Evolutionary conservation across 1,140 invertebrate species (phyloP).

Genomic region (Hormaphis cornu): DNA sequence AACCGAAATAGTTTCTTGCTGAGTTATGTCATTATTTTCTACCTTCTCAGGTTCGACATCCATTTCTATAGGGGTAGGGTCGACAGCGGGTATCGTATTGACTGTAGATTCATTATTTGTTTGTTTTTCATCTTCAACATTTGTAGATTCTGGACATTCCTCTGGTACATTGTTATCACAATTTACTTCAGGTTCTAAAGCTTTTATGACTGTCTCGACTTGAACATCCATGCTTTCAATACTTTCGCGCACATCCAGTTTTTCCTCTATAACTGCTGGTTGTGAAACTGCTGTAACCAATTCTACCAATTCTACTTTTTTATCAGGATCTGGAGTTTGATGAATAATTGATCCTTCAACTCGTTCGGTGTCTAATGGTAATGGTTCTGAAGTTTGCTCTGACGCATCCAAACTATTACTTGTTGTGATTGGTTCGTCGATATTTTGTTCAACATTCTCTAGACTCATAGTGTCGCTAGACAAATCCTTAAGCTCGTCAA

Average conservation of each 20-base stretch:
- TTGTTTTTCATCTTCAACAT: conserved; percentile 1
- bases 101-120: neutral
- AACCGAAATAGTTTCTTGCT: neutral
- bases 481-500: conserved; percentile 1
- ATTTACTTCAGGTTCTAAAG: neutral
- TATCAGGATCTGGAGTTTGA: conserved; percentile 20
- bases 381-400: conserved; percentile 8
- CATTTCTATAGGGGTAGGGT: neutral
- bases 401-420: conserved; percentile 17
- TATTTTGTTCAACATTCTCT: neutral
- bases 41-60: neutral
- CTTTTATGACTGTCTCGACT: neutral
- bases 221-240: conserved; percentile 5
- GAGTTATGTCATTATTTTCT: neutral
- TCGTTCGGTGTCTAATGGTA: conserved; percentile 12
- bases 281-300: neutral
- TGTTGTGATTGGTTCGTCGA: neutral
- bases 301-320: neutral
- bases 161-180: neutral
- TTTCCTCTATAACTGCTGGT: neutral
- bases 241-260: neutral
- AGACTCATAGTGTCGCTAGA: neutral
- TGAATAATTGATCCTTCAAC: conserved; percentile 35
- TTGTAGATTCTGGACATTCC: neutral
- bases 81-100: neutral